Evolutionary conservation across 2,113 vertebrate species (phyloP), one percentile per base, ranked within the genome.

Genomic region (Bombycilla garrulus): DNA sequence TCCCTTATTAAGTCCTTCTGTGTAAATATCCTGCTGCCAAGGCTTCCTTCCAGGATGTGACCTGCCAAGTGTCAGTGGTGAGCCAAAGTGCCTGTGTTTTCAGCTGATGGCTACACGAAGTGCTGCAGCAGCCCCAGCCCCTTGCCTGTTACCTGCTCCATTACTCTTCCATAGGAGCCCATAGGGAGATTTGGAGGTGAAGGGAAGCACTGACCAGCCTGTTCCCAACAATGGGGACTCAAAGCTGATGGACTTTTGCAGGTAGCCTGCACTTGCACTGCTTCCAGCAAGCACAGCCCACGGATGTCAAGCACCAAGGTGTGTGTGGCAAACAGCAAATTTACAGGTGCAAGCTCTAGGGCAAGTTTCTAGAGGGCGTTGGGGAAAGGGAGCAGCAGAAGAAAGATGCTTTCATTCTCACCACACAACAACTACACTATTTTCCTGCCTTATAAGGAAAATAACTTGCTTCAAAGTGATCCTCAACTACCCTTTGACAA

Each of bases 391-490:
- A 95, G 71, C 50, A 70, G 42, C 76, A 86, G 24, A 54, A 82
- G n/a, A 70, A 91, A 87, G 62, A 47, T 33, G 67, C 53, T 25
- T 92, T 51, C 67, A 24, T 60, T 80, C 85, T 67, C 60, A 80
- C 38, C 71, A 77, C 22, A 53, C 70, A 91, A 84, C 56, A 40
- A 28, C 48, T 22, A 33, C 23, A 9, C 26, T 25, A 9, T 64
- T 94, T 88, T 90, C 85, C 74, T 78, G 61, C 88, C 85, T 86
- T 90, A 65, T 74, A 90, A 83, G 79, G 88, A 81, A 90, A 92
- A 71, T 12, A 56, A 74, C 31, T 33, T 31, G 35, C 76, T 90
- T 86, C 90, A 93, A 84, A 94, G 90, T 1, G 1, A 88, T 93
- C 60, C 82, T 78, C 71, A 93, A 64, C 33, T 19, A 18, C 64